These are phyloP conservation scores for Drosophila punjabiensis DNA, from an alignment of 1,140 invertebrate species.

Conservation along the genomic window DNA sequence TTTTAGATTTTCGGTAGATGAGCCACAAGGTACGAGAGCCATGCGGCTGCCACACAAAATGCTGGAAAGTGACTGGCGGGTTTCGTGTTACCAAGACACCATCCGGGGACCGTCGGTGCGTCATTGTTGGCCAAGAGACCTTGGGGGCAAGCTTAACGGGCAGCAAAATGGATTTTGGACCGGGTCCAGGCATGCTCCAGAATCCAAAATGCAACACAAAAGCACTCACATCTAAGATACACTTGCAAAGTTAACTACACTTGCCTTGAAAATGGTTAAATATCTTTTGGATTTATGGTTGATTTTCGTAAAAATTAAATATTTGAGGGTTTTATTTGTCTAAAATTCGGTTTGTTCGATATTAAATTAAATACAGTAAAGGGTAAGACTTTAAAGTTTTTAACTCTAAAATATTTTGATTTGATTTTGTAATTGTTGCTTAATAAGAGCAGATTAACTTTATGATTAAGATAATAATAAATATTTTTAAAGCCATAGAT, in stretches of 20 bases:
- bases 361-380: neutral
- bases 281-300: too few relatives aligned
- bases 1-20: slow-evolving; percentile 13
- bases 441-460: neutral
- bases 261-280: neutral
- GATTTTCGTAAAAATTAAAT: too few relatives aligned
- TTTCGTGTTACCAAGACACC: slow-evolving; percentile 44
- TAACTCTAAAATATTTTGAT: neutral
- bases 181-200: slow-evolving; percentile 29
- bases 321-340: neutral
- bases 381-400: neutral
- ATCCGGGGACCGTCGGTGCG: slow-evolving; percentile 8
- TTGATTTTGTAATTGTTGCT: too few relatives aligned
- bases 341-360: neutral
- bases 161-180: slow-evolving; percentile 65
- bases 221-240: neutral
- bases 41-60: slow-evolving; percentile 22
- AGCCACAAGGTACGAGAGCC: neutral
- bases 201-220: slow-evolving; percentile 37
- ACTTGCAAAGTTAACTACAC: slow-evolving; percentile 7
- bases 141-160: slow-evolving; percentile 54
- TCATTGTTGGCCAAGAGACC: slow-evolving; percentile 57
- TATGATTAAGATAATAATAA: neutral
- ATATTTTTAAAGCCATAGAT: neutral
- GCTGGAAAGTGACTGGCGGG: slow-evolving; percentile 57